Evolutionary conservation across 2,113 vertebrate species (phyloP).

Genomic region (Sula dactylatra): DNA sequence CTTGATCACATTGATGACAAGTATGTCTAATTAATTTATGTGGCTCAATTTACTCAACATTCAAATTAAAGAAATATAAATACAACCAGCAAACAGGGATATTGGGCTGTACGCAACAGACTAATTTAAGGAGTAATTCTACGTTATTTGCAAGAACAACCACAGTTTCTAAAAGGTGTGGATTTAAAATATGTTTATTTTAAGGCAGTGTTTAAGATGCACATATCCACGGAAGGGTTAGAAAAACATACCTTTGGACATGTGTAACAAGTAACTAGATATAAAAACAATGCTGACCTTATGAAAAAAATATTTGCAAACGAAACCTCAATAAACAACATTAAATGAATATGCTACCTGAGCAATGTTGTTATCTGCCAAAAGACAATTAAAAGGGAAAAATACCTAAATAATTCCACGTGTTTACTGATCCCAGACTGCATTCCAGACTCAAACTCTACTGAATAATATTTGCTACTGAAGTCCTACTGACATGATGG

Average conservation of each 20-base stretch:
- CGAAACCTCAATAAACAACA: background rate
- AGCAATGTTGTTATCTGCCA: background rate
- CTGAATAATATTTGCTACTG: background rate
- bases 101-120: background rate
- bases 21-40: background rate
- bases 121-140: background rate
- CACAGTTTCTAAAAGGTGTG: background rate
- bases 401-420: background rate
- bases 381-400: background rate
- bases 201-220: background rate
- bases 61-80: background rate
- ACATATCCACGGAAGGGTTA: background rate
- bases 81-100: background rate
- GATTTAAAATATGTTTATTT: background rate
- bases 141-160: background rate
- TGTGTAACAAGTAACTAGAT: background rate
- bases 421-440: background rate
- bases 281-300: background rate
- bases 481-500: background rate
- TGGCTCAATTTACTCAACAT: background rate
- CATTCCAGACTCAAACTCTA: background rate
- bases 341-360: background rate
- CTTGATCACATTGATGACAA: background rate
- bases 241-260: background rate
- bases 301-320: background rate